Base-by-base conservation (phyloP, 2,888 invertebrate species). In the Bhutanitis thaidina region DNA sequence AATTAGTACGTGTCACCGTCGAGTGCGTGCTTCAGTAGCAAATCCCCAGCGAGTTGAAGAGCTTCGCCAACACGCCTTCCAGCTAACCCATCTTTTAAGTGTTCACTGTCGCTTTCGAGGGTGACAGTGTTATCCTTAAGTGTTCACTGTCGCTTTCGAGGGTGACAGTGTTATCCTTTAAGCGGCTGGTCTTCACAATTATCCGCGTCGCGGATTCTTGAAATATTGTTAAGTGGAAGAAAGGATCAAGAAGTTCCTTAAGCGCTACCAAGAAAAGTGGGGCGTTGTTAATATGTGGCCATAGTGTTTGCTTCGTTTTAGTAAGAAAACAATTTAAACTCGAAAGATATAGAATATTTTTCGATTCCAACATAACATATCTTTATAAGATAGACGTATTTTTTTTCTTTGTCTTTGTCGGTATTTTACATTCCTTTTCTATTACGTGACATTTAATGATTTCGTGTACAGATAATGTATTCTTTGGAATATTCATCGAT, bases 1-100 rank as follows among this genome's bases (percentile, higher is more conserved):
- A 51, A 51, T 51, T 51, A 46, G 51, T 51, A 36, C 25, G 36
- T 43, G 51, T 51, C 51, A 46, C 36, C 41, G 41, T 51, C 47
- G 43, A 47, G 52, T 35, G 46, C 29, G 37, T 35, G 32, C 46
- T 52, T 37, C 38, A 43, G 43, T 39, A 43, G 52, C 47, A 47
- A 52, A 47, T 52, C 43, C 43, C 36, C 47, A 25, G 41, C 43
- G 37, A 3, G 45, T 47, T 43, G 37, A 40, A 47, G 52, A 38
- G 52, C 27, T 52, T 14, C 52, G 52, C 43, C 47, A 46, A 52
- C 52, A 46, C 25, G 52, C 29, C 36, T 38, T 43, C 41, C 41
- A 37, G 34, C 34, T 8, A 41, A 46, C 41, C 40, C 39, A 40
- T 39, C 35, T 51, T 45, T 41, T 14, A 40, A 51, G 51, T 40